A percentile compares a stretch with the other conserved stretches of the same genome.
phyloP scores from a whole-genome alignment of 2,888 invertebrate species.

The Tribolium freemani region DNA sequence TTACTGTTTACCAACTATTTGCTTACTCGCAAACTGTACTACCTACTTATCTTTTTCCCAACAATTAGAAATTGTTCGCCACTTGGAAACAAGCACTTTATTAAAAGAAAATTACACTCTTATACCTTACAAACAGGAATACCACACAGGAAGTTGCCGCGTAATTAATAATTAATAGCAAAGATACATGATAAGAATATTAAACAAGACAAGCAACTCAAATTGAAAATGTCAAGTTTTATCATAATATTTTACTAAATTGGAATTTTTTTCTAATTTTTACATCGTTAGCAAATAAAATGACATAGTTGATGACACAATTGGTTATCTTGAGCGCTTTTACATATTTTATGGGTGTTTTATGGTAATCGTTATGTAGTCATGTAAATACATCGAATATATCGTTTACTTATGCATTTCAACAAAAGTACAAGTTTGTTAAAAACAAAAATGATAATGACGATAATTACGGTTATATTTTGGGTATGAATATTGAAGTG shows the following conservation, averaged over 20 bases:
- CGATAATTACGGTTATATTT: too few relatives aligned
- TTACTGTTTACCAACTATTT: conserved; percentile 13
- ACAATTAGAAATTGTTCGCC: neutral
- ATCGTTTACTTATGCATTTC: too few relatives aligned
- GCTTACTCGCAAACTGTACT: conserved; percentile 1
- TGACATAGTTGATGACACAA: too few relatives aligned
- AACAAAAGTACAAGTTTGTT: too few relatives aligned
- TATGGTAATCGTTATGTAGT: too few relatives aligned
- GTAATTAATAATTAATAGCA: neutral
- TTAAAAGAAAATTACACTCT: neutral
- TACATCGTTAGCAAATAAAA: too few relatives aligned
- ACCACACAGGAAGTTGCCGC: neutral
- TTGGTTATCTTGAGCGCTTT: too few relatives aligned
- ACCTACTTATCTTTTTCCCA: conserved; percentile 1
- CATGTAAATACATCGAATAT: too few relatives aligned
- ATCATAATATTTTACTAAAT: neutral
- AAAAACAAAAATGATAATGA: too few relatives aligned
- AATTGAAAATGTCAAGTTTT: neutral
- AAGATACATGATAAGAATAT: neutral
- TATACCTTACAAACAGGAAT: neutral
- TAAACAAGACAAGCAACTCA: neutral
- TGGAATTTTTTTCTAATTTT: too few relatives aligned
- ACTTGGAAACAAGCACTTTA: neutral
- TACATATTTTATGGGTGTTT: too few relatives aligned
- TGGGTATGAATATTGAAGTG: too few relatives aligned